Conservation (phyloP, 2,888 invertebrate genomes). For the Volucella inflata region DNA sequence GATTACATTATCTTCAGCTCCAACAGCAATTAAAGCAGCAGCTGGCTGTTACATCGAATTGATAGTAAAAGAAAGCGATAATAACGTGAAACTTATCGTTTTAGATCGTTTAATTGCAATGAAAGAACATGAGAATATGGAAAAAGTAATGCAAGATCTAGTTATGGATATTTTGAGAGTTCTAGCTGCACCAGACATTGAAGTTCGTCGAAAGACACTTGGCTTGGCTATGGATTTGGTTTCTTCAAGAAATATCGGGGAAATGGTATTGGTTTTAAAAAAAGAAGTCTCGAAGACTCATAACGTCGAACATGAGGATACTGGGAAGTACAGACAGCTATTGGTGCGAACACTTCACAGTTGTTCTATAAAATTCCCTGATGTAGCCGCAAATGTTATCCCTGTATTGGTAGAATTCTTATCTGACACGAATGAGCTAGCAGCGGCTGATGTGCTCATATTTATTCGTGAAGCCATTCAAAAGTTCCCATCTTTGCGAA, state of each 20-base stretch:
- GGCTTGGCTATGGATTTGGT: slow-evolving; percentile 95
- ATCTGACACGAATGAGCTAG: slow-evolving; percentile 93
- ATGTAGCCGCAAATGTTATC: slow-evolving; percentile 96
- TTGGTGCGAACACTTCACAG: slow-evolving; percentile 97
- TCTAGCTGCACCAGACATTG: slow-evolving; percentile 95
- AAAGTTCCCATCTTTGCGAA: slow-evolving; percentile 92
- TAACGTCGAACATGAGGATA: slow-evolving; percentile 96
- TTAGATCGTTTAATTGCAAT: slow-evolving; percentile 95
- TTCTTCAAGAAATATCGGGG: slow-evolving; percentile 95
- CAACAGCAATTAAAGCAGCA: slow-evolving; percentile 98
- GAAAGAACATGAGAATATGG: slow-evolving; percentile 92
- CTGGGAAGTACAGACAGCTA: slow-evolving; percentile 96
- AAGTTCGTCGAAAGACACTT: slow-evolving; percentile 94
- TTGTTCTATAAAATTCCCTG: slow-evolving; percentile 97
- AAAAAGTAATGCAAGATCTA: slow-evolving; percentile 93
- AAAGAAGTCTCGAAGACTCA: slow-evolving; percentile 96
- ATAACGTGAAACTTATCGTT: slow-evolving; percentile 99
- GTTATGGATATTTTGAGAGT: slow-evolving; percentile 99
- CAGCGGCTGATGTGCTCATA: slow-evolving; percentile 96
- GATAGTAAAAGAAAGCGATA: slow-evolving; percentile 99
- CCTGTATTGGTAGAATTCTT: slow-evolving; percentile 97
- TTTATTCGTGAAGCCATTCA: slow-evolving; percentile 99
- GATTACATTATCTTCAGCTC: slow-evolving; percentile 98
- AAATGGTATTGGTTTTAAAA: slow-evolving; percentile 95
- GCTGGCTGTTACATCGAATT: slow-evolving; percentile 99